Percentiles rank a stretch among this genome's conserved stretches.
Evolutionary conservation across 2,797 vertebrate genomes (phyloP).

Genomic region (Sciurus vulgaris): DNA sequence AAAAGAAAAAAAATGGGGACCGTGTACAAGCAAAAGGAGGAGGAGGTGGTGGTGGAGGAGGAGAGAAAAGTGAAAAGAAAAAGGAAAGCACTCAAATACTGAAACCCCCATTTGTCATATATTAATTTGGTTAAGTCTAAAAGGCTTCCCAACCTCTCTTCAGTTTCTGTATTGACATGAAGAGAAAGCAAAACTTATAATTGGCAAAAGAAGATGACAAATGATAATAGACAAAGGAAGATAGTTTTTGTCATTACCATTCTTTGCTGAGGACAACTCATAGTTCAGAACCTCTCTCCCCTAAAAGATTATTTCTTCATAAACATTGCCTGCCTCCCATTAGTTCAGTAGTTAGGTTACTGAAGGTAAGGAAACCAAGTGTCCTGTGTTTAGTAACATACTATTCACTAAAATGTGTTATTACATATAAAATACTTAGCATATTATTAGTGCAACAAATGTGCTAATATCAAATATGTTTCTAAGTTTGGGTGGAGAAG

Average conservation of each 20-base stretch:
- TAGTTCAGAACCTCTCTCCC: constrained; percentile 25
- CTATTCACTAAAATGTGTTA: not conserved
- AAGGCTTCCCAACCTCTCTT: not conserved
- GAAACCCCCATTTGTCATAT: not conserved
- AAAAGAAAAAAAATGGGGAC: constrained; percentile 22
- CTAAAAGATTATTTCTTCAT: not conserved
- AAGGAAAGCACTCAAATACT: not conserved
- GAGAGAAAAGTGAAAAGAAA: not conserved
- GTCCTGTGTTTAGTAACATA: not conserved
- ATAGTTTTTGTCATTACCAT: not conserved
- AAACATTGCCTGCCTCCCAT: not conserved
- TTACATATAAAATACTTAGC: not conserved
- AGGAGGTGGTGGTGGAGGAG: not conserved
- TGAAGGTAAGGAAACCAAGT: not conserved
- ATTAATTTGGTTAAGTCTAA: constrained; percentile 36
- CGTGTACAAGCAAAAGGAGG: not conserved
- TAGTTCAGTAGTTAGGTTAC: not conserved
- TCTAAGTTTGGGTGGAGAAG: not conserved
- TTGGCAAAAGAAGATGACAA: not conserved
- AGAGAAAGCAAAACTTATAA: not conserved
- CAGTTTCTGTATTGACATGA: not conserved
- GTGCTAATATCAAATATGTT: not conserved
- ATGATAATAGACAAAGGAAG: not conserved
- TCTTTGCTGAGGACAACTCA: constrained; percentile 39
- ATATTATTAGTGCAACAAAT: not conserved